Base-by-base conservation (phyloP, 2,113 vertebrate species). In the Maccullochella peelii region DNA sequence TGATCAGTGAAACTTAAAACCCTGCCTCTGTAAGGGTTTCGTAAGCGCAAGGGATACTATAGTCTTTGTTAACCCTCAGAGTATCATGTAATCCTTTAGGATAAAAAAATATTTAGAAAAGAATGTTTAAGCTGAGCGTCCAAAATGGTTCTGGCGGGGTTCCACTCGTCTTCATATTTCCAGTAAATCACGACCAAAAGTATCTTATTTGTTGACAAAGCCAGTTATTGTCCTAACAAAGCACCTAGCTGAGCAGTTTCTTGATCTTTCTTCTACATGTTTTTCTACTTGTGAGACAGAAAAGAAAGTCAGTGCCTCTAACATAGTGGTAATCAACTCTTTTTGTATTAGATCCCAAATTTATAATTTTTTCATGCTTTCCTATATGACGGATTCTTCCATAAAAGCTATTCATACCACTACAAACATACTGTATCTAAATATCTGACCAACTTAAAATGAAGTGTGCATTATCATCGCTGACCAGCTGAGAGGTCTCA, bases 191-290 rank as follows among this genome's bases (percentile, higher is more conserved):
- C 12, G 0, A 38, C 25, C 42, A 58, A 47, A n/a, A 30, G 18
- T 36, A 55, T 38, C 61, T 20, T 30, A 62, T 70, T 73, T 77
- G 67, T 66, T 79, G 77, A 72, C 74, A 79, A 79, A 85, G 55
- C 86, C 82, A 71, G 72, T 85, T 88, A 67, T 72, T 69, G 63
- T 67, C 30, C 4, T 6, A 47, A 90, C 73, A 85, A 79, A 79
- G 68, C 25, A 61, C 57, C 50, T 12, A 16, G 8, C 36, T 49
- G 33, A 21, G 14, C 18, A 18, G 15, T 73, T 75, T 38, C 4
- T 77, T 40, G 3, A 59, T 54, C 42, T 75, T 80, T 80, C 23
- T 20, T n/a, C 5, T 5, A 44, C 33, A 54, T 36, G 14, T 33
- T 79, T 49, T 57, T 16, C 47, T 54, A 27, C 49, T 73, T 50